Evolutionary conservation across 2,888 invertebrate species (phyloP).

Genomic region (Orchestes rusci): DNA sequence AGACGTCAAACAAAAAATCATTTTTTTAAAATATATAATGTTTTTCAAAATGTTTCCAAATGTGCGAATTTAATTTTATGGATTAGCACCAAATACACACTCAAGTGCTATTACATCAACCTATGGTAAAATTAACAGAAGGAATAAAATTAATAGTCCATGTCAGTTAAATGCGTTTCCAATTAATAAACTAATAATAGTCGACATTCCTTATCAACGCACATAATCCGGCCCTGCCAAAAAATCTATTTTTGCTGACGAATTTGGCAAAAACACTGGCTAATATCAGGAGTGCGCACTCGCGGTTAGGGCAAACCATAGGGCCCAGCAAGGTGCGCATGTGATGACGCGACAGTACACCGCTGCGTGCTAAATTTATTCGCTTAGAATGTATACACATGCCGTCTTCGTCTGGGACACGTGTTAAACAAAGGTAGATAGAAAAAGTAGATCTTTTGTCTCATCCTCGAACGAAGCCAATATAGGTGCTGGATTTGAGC

Average conservation of each 20-base stretch:
- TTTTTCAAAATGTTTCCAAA: too few relatives aligned
- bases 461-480: constrained; percentile 11
- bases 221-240: constrained; percentile 1
- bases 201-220: too few relatives aligned
- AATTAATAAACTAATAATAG: too few relatives aligned
- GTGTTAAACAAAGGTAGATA: constrained; percentile 5
- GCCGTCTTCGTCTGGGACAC: constrained; percentile 5
- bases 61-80: too few relatives aligned
- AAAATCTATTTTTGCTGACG: constrained; percentile 12
- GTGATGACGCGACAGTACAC: constrained; percentile 4
- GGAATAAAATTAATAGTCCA: too few relatives aligned
- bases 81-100: too few relatives aligned
- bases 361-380: constrained; percentile 10
- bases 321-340: constrained; percentile 19
- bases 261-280: constrained; percentile 17
- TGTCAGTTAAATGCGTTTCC: too few relatives aligned
- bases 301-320: constrained; percentile 9
- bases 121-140: too few relatives aligned
- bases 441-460: constrained; percentile 6
- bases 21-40: too few relatives aligned
- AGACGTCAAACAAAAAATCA: too few relatives aligned
- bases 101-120: too few relatives aligned
- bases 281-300: constrained; percentile 5
- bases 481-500: constrained; percentile 24
- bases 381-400: too few relatives aligned